A percentile compares a stretch with the other conserved stretches of the same genome.
phyloP scores from a whole-genome alignment of 1,140 invertebrate genomes.

The Helicorthomorpha holstii region DNA sequence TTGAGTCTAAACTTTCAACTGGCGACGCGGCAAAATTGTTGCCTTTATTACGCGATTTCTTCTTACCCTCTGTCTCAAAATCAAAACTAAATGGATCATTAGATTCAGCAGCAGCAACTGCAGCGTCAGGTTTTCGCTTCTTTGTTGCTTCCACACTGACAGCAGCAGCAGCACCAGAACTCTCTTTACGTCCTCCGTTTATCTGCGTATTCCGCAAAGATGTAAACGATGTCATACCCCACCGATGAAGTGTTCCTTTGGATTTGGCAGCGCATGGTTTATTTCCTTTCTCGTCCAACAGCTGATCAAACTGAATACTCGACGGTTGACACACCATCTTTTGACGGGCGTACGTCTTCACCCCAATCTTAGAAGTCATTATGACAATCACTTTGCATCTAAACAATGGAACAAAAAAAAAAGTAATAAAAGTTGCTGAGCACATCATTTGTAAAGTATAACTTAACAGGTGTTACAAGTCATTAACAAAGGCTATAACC shows the following conservation, averaged over 20 bases:
- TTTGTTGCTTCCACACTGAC: background rate
- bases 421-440: no score
- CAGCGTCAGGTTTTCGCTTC: background rate
- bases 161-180: background rate
- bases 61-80: background rate
- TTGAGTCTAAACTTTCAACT: conserved; percentile 5
- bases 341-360: conserved; percentile 18
- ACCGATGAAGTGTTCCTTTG: conserved; percentile 74
- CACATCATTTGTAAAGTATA: no score
- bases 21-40: conserved; percentile 9
- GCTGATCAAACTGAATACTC: conserved; percentile 52
- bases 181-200: conserved; percentile 3
- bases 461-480: no score
- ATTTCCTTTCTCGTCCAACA: conserved; percentile 72
- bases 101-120: background rate
- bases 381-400: no score
- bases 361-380: conserved; percentile 11
- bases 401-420: background rate
- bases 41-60: background rate
- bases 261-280: conserved; percentile 64
- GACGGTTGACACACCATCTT: conserved; percentile 18
- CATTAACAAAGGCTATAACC: no score
- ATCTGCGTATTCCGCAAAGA: conserved; percentile 50
- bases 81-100: conserved; percentile 9
- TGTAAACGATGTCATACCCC: conserved; percentile 84